These are phyloP conservation scores for Brevimyrus niger DNA, from an alignment of 2,113 vertebrate genomes.

Conservation along the genomic window DNA sequence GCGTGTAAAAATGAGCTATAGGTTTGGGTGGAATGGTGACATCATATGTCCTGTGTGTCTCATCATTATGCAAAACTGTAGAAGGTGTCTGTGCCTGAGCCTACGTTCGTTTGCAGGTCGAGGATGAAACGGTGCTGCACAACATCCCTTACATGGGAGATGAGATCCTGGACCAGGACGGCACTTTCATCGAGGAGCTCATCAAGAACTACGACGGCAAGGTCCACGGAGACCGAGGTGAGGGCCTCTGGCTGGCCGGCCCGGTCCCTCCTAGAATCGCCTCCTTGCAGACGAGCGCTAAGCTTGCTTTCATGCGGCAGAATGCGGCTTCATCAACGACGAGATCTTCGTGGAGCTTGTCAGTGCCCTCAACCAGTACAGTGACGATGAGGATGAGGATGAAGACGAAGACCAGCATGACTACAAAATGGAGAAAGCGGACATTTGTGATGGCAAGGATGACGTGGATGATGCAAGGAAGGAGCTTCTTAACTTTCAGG, in stretches of 20 bases:
- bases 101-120: constrained; percentile 63
- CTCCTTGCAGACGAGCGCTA: background rate
- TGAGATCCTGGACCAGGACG: constrained; percentile 95
- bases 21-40: background rate
- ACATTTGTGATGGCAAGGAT: constrained; percentile 59
- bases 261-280: background rate
- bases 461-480: constrained; percentile 72
- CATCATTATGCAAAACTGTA: background rate
- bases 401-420: constrained; percentile 72
- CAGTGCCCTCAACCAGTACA: constrained; percentile 86
- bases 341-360: constrained; percentile 98
- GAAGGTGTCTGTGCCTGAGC: background rate
- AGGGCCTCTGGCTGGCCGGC: constrained; percentile 31
- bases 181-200: constrained; percentile 96
- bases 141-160: constrained; percentile 99
- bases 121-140: constrained; percentile 97
- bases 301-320: constrained; percentile 44
- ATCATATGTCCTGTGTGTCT: background rate
- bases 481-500: constrained; percentile 63
- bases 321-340: constrained; percentile 98
- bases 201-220: constrained; percentile 99
- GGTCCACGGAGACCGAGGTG: constrained; percentile 96
- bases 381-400: constrained; percentile 87
- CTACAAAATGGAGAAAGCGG: constrained; percentile 61
- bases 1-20: background rate